Base-by-base conservation (phyloP, 2,888 invertebrate genomes). In the Leptarthrus brevirostris region DNA sequence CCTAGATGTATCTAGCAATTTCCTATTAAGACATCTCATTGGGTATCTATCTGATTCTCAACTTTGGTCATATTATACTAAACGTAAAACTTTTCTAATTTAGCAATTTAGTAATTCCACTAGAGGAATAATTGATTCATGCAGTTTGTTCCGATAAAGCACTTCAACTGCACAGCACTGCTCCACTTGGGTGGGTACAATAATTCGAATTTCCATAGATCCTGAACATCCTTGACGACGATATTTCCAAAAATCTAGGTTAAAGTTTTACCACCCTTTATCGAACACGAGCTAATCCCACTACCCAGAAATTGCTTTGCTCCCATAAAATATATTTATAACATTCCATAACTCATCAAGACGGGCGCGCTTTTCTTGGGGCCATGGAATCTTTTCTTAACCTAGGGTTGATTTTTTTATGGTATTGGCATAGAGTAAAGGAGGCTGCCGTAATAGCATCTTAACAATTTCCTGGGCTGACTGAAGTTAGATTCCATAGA, bases 301-400 rank as follows among this genome's bases (percentile, higher is more conserved):
- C 24, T 54, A 24, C 54, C 8, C 16, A 14, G 26, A 54, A 14
- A 12, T 54, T 54, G 54, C 14, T 12, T 20, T 52, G 18, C 8
- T 52, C 26, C 6, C 54, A 54, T 54, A 69, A 69, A 69, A 69
- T 69, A 52, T 69, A 69, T 69, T 69, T 69, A 69, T 69, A 52
- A 52, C 52, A 36, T 49, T 69, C 52, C 69, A 69, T 69, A 69
- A 69, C 69, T 69, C 30, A 49, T 36, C 16, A 52, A 69, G 26
- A 18, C 24, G 18, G 14, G 12, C 44, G 24, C 14, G 22, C 49
- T 24, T 3, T 47, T 44, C 24, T 14, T 24, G 10, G 3, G 3
- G n/a, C 10, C 40, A 40, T 40, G 40, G 64, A 44, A 64, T 64
- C 22, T 20, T 20, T 54, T 12, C 26, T 26, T 54, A 26, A 54